These are phyloP conservation scores for Agrochola macilenta DNA, from an alignment of 2,888 invertebrate genomes.

Conservation along the genomic window DNA sequence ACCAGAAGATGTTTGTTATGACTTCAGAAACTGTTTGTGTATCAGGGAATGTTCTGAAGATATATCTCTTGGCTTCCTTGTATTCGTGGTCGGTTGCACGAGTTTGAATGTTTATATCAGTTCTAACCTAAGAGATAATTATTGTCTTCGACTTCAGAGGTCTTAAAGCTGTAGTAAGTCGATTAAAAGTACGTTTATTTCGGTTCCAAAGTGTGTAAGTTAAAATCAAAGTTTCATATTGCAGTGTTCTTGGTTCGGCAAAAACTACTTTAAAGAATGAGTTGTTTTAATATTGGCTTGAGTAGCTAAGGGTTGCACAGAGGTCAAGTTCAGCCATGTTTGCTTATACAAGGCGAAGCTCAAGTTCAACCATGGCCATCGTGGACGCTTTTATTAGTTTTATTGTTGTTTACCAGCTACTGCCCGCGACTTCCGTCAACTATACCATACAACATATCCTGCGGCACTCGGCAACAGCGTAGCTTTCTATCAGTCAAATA, in stretches of 20 bases:
- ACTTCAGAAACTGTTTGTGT: background rate
- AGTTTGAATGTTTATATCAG: background rate
- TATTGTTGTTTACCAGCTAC: background rate
- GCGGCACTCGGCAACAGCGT: background rate
- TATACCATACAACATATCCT: background rate
- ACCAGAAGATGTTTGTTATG: conserved; percentile 6
- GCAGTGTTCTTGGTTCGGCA: background rate
- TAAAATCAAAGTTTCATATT: no score
- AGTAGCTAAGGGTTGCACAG: background rate
- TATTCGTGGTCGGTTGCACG: background rate
- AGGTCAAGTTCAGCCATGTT: conserved; percentile 11
- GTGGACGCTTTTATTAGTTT: background rate
- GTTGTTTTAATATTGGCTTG: conserved; percentile 5
- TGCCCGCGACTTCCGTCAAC: background rate
- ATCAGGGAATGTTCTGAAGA: conserved; percentile 7
- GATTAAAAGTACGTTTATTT: background rate
- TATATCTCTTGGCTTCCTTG: background rate
- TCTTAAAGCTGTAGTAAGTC: background rate
- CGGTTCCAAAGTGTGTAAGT: no score
- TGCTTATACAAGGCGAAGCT: background rate
- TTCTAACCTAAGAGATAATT: background rate
- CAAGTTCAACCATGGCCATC: background rate
- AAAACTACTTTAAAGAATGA: background rate
- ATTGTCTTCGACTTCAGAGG: background rate
- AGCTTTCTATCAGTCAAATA: background rate